Evolutionary conservation across 2,888 invertebrate genomes (phyloP).

Genomic region (Leucophenga maculata): DNA sequence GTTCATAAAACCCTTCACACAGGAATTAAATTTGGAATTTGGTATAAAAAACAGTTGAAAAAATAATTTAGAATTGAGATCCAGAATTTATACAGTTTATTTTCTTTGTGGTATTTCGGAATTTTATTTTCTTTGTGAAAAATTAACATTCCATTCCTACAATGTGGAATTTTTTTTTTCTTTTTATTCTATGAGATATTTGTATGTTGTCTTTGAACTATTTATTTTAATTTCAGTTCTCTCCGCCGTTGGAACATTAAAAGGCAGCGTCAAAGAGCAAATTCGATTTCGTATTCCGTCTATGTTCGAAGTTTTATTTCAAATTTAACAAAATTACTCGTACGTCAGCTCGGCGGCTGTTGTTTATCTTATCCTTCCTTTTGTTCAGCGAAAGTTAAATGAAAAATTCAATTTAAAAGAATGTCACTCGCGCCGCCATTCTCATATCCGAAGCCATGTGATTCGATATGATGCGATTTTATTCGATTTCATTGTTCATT

Average conservation of each 20-base stretch:
- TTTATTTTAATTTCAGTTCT: no score
- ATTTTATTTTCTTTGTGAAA: no score
- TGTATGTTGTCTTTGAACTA: no score
- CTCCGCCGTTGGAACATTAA: neutral
- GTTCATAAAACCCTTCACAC: no score
- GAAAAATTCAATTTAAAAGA: slow-evolving; percentile 9
- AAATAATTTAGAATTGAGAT: no score
- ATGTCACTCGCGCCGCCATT: neutral
- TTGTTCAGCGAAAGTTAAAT: neutral
- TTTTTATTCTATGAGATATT: no score
- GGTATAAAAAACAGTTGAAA: no score
- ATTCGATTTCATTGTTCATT: neutral
- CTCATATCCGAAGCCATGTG: neutral
- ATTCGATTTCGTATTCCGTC: neutral
- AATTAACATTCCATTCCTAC: no score
- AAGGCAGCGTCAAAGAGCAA: neutral
- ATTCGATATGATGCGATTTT: neutral
- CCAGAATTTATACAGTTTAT: no score
- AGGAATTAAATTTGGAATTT: no score
- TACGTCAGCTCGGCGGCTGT: neutral
- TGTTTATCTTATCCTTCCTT: neutral
- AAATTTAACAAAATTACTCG: slow-evolving; percentile 4
- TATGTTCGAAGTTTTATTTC: neutral
- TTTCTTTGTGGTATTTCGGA: no score
- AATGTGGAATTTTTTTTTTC: no score